Base-by-base conservation (phyloP, 2,113 vertebrate species). In the Xenopus borealis region DNA sequence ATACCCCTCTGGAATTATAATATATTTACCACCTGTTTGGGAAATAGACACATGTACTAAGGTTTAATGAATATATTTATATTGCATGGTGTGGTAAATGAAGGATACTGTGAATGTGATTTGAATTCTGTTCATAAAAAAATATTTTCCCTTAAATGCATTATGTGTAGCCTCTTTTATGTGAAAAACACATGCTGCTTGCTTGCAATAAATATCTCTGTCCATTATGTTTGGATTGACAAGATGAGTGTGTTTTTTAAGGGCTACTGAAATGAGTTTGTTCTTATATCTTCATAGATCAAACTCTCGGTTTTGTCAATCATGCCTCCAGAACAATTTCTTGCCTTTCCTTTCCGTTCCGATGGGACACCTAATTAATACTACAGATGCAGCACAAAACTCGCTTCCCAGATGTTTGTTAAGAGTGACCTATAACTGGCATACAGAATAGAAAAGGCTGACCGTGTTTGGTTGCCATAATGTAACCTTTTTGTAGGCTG, bases 251-350 rank as follows among this genome's bases (percentile, higher is more conserved):
- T 57, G 52, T 74, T 67, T 27, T n/a, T 57, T 18, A 18, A n/a
- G 13, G 44, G 11, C 18, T 13, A 27, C 55, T 75, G 83, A 87
- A 84, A 71, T 68, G 55, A 86, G 82, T 90, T 83, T 86, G 88
- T 88, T 80, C 78, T 81, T 40, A 45, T 84, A 74, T 67, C 79
- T 81, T 84, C 84, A 78, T 75, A 81, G 84, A 87, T 84, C 83
- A 75, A 72, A 20, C 74, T 82, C 83, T 88, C 83, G 78, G 68
- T 78, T 81, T 78, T 27, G 81, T 83, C 79, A 75, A 81, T 84
- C 75, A 72, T 80, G 83, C 80, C 81, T 16, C 2, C 79, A 82
- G 81, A 80, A 33, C 19, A 53, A 64, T 80, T 79, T 69, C 74
- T 76, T 46, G 27, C 47, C 11, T 50, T 46, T 1, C 72, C 79